Base-by-base conservation (phyloP, 2,888 invertebrate species). In the Stenoptilia bipunctidactyla region DNA sequence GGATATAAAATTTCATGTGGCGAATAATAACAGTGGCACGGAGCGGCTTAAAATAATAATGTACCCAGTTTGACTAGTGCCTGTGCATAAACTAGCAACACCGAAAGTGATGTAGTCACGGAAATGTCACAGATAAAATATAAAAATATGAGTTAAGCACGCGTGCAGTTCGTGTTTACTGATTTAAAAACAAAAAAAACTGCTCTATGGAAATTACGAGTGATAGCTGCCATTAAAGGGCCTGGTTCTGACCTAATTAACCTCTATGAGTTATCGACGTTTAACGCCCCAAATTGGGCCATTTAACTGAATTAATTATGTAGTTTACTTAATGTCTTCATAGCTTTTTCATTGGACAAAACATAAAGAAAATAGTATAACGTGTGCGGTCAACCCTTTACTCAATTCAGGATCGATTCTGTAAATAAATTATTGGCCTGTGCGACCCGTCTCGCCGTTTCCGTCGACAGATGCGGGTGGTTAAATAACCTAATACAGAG, bases 401-500 rank as follows among this genome's bases (percentile, higher is more conserved):
- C 39, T 34, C 34, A 34, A 41, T 36, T 38, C 40, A 34, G 20
- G 15, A 20, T 39, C 39, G 15, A 44, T 47, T 40, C 40, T 45
- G 39, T 41, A 39, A 47, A 49, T 44, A 56, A 56, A 53, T 51
- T 49, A 59, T 53, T 54, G 60, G 53, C 52, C 53, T 30, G 6
- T 30, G 30, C 12, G 30, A 30, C 30, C 30, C 30, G 9, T 49
- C 60, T 59, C 63, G 65, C 63, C 65, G 65, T 63, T 64, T 61
- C 66, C 66, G 58, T 48, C 58, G 61, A 64, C 70, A 65, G 59
- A 80, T 80, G 76, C 76, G 79, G 77, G 77, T 57, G 66, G 60
- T 74, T 79, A 79, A 79, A 79, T 76, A 80, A 75, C 76, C 73
- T 74, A 66, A 66, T 69, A 69, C 63, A 63, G 20, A 60, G 73